phyloP scores from a whole-genome alignment of 2,888 invertebrate genomes.

The Schizotus pectinicornis region DNA sequence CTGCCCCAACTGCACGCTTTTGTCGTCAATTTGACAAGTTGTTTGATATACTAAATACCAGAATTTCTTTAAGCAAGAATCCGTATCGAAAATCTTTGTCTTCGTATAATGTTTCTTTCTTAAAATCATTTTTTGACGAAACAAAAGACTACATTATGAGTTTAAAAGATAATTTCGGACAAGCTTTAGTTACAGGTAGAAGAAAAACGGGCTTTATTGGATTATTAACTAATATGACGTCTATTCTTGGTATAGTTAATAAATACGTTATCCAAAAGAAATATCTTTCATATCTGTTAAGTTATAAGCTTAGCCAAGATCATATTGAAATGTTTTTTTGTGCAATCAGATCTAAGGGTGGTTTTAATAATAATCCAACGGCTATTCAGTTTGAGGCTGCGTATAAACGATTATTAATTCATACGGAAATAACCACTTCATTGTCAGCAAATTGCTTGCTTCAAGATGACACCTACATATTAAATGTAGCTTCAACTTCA shows the following conservation, averaged over 20 bases:
- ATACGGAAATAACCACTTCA: not conserved
- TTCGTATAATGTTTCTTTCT: constrained; percentile 1
- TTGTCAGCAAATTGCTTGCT: constrained; percentile 7
- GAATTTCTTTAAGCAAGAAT: constrained; percentile 21
- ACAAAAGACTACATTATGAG: constrained; percentile 9
- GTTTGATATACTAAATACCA: constrained; percentile 26
- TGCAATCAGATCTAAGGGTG: no score
- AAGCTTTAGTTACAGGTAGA: constrained; percentile 3
- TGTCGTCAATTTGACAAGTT: constrained; percentile 22
- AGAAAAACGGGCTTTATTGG: constrained; percentile 28
- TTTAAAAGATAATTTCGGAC: constrained; percentile 1
- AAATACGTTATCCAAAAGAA: not conserved
- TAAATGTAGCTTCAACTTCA: no score
- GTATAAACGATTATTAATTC: no score
- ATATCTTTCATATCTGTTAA: constrained; percentile 9
- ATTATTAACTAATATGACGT: constrained; percentile 10
- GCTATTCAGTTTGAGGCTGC: no score
- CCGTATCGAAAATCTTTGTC: constrained; percentile 13
- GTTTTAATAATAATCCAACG: no score
- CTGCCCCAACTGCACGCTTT: constrained; percentile 11
- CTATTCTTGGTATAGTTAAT: not conserved
- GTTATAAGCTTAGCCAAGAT: constrained; percentile 19
- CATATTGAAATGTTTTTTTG: not conserved
- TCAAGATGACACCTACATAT: not conserved
- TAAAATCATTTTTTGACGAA: constrained; percentile 11